Conservation (phyloP, 2,888 invertebrate species). For the Lampropteryx suffumata region DNA sequence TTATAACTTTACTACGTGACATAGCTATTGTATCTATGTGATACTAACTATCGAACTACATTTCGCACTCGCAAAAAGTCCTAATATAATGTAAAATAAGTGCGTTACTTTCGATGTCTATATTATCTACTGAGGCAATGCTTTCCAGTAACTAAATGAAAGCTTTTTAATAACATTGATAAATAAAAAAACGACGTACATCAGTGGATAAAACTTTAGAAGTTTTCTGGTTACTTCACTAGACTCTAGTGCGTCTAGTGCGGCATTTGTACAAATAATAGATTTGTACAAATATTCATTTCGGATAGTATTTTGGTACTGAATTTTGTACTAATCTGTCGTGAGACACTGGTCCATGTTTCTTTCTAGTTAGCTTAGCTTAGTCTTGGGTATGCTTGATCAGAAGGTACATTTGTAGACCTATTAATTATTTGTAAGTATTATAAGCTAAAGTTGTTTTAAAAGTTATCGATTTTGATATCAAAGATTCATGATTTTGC, state of each 20-base stretch:
- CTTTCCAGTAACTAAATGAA: neutral
- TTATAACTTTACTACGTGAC: neutral
- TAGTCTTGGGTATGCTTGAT: slow-evolving; percentile 63
- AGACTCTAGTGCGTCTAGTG: slow-evolving; percentile 21
- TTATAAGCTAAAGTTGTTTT: slow-evolving; percentile 53
- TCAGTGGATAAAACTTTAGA: slow-evolving; percentile 17
- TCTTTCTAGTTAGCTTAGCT: slow-evolving; percentile 68
- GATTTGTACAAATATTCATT: slow-evolving; percentile 33
- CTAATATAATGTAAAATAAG: slow-evolving; percentile 33
- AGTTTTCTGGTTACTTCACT: slow-evolving; percentile 24
- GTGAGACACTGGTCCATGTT: slow-evolving; percentile 71
- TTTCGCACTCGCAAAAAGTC: slow-evolving; percentile 37
- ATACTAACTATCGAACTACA: slow-evolving; percentile 41
- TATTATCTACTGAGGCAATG: slow-evolving; percentile 1
- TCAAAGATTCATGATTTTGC: slow-evolving; percentile 31
- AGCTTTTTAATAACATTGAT: neutral
- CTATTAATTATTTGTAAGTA: slow-evolving; percentile 64
- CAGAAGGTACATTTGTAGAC: slow-evolving; percentile 49
- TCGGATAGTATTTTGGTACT: slow-evolving; percentile 77
- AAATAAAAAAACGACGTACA: neutral
- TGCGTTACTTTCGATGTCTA: slow-evolving; percentile 12
- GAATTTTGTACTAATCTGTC: slow-evolving; percentile 73
- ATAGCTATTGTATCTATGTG: no score
- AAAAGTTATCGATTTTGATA: slow-evolving; percentile 56
- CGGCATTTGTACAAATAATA: slow-evolving; percentile 19